These are phyloP conservation scores for Brachirus orientalis DNA, from an alignment of 2,113 vertebrate species.

Conservation along the genomic window DNA sequence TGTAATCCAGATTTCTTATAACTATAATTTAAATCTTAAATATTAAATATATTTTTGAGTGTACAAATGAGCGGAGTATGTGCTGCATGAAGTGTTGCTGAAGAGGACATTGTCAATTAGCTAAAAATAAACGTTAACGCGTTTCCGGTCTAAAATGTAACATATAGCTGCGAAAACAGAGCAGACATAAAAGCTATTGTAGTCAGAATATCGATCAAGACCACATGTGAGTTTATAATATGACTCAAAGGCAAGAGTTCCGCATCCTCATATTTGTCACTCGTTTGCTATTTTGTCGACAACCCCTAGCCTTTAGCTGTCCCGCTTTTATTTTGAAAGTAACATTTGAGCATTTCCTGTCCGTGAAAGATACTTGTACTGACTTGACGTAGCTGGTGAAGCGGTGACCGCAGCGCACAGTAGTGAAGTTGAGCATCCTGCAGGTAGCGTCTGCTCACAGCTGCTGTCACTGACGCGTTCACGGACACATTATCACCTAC, in stretches of 20 bases:
- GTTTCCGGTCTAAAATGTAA: constrained; percentile 34
- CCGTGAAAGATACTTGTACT: not conserved
- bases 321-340: constrained; percentile 48
- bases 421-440: constrained; percentile 79
- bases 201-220: not conserved
- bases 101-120: constrained; percentile 19
- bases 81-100: constrained; percentile 12
- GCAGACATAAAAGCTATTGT: not conserved
- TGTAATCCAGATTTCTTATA: no score
- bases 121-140: not conserved
- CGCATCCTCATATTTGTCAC: no score
- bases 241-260: not conserved
- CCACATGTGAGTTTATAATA: rapidly evolving
- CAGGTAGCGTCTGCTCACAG: constrained; percentile 54
- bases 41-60: no score
- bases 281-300: no score
- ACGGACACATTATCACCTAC: no score
- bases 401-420: constrained; percentile 64
- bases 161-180: not conserved
- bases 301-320: rapidly evolving
- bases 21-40: no score
- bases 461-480: not conserved
- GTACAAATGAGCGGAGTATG: no score
- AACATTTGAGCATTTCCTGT: not conserved
- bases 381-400: constrained; percentile 43